Evolutionary conservation across 2,888 invertebrate genomes (phyloP), one percentile per base, ranked within the genome.

Genomic region (Diabrotica balteata): DNA sequence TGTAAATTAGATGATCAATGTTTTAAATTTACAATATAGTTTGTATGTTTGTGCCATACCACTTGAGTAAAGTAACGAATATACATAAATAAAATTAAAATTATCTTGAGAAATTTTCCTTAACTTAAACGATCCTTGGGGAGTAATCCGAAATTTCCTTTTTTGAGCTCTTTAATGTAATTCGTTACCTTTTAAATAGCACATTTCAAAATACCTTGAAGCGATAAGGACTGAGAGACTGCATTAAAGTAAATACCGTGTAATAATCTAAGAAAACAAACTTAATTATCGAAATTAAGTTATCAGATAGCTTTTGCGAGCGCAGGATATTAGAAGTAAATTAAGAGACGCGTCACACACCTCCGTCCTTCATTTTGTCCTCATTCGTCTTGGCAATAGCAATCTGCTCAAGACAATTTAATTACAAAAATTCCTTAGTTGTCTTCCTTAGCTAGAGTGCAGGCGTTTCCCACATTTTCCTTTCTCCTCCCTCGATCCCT

Each of bases 241-340:
- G 44, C 9, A 54, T 5, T 5, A 42, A 43, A 43, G 42, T 54
- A 11, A 42, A 54, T n/a, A 54, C 54, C 11, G 6, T 10, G 42
- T 43, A 43, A 43, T 54, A 54, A 54, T 54, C 54, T 43, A 2
- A n/a, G 10, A 54, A 54, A 54, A 42, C 10, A 54, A 42, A 54
- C 54, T 54, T 54, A n/a, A 63, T 59, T 67, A 63, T 63, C 59
- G 52, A 63, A 63, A 59, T 59, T 59, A 47, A 59, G 49, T 59
- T 59, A 54, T 44, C 42, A 43, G 54, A 22, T 17, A 43, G 54
- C 54, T 49, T 49, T 50, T 47, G 47, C 49, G 43, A 46, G 49
- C 32, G 10, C 47, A 59, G 59, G 59, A 59, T 59, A 59, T 59
- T 59, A 50, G 43, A 59, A 59, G 43, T 49, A 59, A 59, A 59